A percentile compares a stretch with the other conserved stretches of the same genome.
Evolutionary conservation across 2,888 invertebrate species (phyloP).

Genomic region (Campoletis raptor): DNA sequence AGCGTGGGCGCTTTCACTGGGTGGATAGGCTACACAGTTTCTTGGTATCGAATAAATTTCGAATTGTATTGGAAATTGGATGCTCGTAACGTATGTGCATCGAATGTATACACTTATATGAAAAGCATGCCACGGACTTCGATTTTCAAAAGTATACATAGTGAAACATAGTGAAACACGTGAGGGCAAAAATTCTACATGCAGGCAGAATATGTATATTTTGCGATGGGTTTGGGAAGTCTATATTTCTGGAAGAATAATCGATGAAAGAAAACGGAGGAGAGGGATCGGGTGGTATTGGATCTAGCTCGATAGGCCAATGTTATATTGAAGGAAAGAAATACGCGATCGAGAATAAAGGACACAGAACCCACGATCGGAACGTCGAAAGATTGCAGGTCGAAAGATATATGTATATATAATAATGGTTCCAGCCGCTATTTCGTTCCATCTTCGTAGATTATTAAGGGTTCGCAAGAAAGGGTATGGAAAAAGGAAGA

Average conservation of each 20-base stretch:
- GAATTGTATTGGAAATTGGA: conserved; percentile 56
- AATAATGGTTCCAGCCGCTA: conserved; percentile 24
- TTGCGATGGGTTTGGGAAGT: conserved; percentile 1
- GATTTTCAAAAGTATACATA: conserved; percentile 28
- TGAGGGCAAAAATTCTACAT: background rate
- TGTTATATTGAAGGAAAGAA: conserved; percentile 41
- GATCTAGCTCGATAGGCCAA: conserved; percentile 40
- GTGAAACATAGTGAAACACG: background rate
- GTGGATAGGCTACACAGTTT: conserved; percentile 30
- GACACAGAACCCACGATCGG: conserved; percentile 24
- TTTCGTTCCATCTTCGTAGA: conserved; percentile 50
- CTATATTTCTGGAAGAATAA: conserved; percentile 50
- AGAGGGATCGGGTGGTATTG: conserved; percentile 14
- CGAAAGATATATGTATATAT: conserved; percentile 11
- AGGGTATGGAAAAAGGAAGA: conserved; percentile 20
- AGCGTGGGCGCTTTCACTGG: background rate
- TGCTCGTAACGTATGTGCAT: conserved; percentile 41
- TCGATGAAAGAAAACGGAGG: conserved; percentile 30
- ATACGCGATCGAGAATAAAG: conserved; percentile 39
- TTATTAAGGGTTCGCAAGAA: conserved; percentile 74
- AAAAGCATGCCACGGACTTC: conserved; percentile 17
- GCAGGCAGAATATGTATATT: conserved; percentile 18
- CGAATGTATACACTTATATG: conserved; percentile 12
- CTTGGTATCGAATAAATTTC: conserved; percentile 52
- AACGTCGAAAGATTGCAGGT: conserved; percentile 42